These are phyloP conservation scores for Metallyticus violacea DNA, from an alignment of 2,888 invertebrate genomes.

Conservation along the genomic window DNA sequence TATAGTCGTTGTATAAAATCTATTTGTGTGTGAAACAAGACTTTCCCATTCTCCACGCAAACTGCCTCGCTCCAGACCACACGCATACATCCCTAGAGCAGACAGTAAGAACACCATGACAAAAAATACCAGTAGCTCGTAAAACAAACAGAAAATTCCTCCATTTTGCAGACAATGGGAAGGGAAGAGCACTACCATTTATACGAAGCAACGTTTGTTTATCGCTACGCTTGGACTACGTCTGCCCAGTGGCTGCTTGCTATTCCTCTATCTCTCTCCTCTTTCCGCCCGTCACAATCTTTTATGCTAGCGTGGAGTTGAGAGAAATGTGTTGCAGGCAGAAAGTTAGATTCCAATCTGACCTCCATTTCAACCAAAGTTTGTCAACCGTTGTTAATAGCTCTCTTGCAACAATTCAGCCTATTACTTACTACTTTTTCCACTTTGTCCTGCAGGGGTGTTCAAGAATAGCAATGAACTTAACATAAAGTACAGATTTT, in stretches of 20 bases:
- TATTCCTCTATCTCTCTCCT: not conserved
- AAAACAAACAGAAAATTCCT: not conserved
- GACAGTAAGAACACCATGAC: not conserved
- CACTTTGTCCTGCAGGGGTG: no score
- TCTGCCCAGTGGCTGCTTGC: not conserved
- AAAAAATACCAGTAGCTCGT: not conserved
- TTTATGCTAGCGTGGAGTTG: not conserved
- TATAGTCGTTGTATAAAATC: not conserved
- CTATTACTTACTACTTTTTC: no score
- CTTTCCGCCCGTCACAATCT: not conserved
- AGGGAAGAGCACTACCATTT: not conserved
- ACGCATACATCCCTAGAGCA: no score
- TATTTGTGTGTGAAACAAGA: conserved; percentile 15
- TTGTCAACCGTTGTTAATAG: not conserved
- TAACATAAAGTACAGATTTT: no score
- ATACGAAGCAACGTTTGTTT: not conserved
- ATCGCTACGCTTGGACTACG: not conserved
- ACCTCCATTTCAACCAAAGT: not conserved
- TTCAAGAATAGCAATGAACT: no score
- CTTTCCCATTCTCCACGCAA: not conserved
- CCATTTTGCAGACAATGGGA: not conserved
- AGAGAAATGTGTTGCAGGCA: not conserved
- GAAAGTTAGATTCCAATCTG: not conserved
- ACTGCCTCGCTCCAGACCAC: not conserved
- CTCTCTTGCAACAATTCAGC: not conserved